These are phyloP conservation scores for Scaptomyza flava DNA, from an alignment of 2,888 invertebrate species.

Conservation along the genomic window DNA sequence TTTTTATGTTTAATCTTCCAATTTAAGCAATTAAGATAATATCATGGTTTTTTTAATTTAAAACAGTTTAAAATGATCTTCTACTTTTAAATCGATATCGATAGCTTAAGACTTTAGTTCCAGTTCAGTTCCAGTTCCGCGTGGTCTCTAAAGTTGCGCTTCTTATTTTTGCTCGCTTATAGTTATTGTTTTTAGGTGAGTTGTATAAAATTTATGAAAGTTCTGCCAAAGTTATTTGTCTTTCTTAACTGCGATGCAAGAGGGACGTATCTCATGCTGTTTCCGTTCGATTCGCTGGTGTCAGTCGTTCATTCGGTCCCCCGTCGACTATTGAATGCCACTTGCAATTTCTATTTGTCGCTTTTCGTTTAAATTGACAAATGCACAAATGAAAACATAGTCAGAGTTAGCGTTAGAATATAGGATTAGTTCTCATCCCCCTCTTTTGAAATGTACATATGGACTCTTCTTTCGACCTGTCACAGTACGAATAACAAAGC, in stretches of 20 bases:
- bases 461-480: not conserved
- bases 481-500: conserved; percentile 48
- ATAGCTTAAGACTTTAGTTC: not conserved
- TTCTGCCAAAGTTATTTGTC: conserved; percentile 22
- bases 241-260: not conserved
- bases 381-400: conserved; percentile 59
- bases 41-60: not conserved
- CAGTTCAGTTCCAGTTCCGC: conserved; percentile 15
- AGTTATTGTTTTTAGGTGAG: conserved; percentile 51
- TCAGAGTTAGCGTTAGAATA: conserved; percentile 12
- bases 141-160: not conserved
- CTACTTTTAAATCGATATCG: not conserved
- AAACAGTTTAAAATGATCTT: not conserved
- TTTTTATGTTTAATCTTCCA: not conserved
- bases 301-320: conserved; percentile 15
- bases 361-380: conserved; percentile 55
- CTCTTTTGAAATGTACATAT: conserved; percentile 4
- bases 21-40: too few species aligned
- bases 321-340: conserved; percentile 29
- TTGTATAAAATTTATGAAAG: conserved; percentile 62
- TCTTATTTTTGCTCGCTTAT: not conserved
- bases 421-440: conserved; percentile 33
- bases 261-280: conserved; percentile 21
- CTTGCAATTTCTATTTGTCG: conserved; percentile 48
- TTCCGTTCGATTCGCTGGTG: conserved; percentile 33